Base-by-base conservation (phyloP, 2,888 invertebrate species). In the Uloborus plumipes region DNA sequence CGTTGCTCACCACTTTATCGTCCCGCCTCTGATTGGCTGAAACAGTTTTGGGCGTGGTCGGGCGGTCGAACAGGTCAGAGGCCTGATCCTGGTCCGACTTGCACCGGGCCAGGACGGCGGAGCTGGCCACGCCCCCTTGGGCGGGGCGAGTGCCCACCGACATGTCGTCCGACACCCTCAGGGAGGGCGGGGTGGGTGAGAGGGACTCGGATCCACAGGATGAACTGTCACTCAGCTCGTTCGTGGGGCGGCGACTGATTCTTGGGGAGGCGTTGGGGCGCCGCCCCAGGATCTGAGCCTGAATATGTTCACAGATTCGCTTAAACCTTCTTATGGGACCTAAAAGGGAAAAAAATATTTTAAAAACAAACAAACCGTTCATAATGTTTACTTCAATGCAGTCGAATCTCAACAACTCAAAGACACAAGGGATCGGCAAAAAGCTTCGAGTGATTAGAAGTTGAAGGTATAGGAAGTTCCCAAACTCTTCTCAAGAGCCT, bases 231-330 rank as follows among this genome's bases (percentile, higher is more conserved):
- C 92, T 92, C 86, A 93, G 90, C 86, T 93, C 93, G 31, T 92
- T 91, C 49, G 92, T 91, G 87, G 13, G 92, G 91, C 47, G 92
- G 92, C 22, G 92, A 91, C 84, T 79, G 69, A 85, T 85, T 65
- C 86, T 81, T 50, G 86, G 86, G n/a, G 86, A 86, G 61, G 69
- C 62, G 74, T 79, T 80, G 31, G 81, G 84, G n/a, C 89, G 87
- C 86, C 91, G 89, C 64, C 91, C 90, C 86, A 92, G 91, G 62
- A 95, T 94, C 86, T 95, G 95, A 49, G 94, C 92, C 89, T 98
- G 98, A 86, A 98, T 95, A 90, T 98, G 96, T 89, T 98, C 98
- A 90, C 98, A 98, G 86, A 98, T 96, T 87, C 98, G 92, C 74
- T 98, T 92, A 91, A 98, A 98, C 84, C 98, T 92, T 77, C 98